phyloP scores from a whole-genome alignment of 2,113 vertebrate genomes.

The Oreochromis spilurus region DNA sequence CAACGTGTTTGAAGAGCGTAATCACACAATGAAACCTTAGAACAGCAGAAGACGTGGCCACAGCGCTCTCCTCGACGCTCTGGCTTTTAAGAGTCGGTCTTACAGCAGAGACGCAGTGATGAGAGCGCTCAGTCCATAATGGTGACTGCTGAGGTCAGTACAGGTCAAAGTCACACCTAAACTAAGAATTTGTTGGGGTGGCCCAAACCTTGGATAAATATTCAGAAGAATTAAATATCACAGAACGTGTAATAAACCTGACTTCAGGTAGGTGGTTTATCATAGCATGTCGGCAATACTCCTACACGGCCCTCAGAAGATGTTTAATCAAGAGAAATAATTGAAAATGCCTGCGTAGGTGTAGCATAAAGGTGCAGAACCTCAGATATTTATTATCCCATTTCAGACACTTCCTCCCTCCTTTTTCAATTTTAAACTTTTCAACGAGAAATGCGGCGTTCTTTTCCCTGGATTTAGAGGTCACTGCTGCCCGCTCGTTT shows the following conservation, averaged over 20 bases:
- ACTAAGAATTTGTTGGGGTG: neutral
- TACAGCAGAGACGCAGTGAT: neutral
- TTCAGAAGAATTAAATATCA: neutral
- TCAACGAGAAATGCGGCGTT: neutral
- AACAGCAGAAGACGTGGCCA: neutral
- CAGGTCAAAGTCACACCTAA: neutral
- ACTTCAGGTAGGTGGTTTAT: neutral
- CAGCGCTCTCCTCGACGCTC: neutral
- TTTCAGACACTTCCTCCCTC: neutral
- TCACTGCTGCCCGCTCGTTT: neutral
- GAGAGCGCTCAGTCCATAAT: neutral
- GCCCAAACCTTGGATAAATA: neutral
- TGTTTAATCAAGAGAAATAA: neutral
- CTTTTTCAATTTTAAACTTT: neutral
- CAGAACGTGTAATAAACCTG: neutral
- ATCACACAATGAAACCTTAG: neutral
- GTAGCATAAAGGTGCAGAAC: neutral
- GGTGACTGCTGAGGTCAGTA: neutral
- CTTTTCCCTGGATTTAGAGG: neutral
- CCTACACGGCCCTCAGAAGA: neutral
- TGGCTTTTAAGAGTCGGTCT: neutral
- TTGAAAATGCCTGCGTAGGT: neutral
- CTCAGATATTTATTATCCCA: neutral
- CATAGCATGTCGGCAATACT: neutral
- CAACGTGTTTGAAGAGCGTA: neutral